A percentile compares a stretch with the other conserved stretches of the same genome.
These are phyloP conservation scores for Sesamia inferens DNA, from an alignment of 2,888 invertebrate species.

Conservation along the genomic window DNA sequence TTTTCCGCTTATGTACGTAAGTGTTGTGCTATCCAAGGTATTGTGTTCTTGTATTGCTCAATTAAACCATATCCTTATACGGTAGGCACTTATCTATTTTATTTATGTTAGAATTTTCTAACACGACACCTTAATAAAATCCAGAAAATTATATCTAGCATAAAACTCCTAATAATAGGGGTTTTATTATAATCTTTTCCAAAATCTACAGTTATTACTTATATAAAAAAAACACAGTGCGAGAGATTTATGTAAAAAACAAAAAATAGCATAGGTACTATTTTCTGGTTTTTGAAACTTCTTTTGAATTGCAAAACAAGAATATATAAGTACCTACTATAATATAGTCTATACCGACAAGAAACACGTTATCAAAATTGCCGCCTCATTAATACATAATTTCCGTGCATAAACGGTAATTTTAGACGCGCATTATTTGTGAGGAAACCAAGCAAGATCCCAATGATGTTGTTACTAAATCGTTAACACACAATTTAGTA, in stretches of 20 bases:
- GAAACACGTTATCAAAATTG: conserved; percentile 20
- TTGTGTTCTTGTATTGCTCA: not conserved
- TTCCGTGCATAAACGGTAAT: conserved; percentile 26
- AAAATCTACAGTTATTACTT: not conserved
- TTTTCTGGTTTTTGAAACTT: not conserved
- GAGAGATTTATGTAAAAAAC: not conserved
- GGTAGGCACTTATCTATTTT: not conserved
- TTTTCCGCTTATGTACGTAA: conserved; percentile 12
- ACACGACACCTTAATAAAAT: not conserved
- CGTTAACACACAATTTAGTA: conserved; percentile 16
- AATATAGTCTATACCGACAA: not conserved
- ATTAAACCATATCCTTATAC: not conserved
- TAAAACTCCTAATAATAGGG: not conserved
- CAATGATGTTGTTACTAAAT: conserved; percentile 24
- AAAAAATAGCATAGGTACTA: not conserved
- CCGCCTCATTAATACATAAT: conserved; percentile 16
- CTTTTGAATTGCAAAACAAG: conserved; percentile 1
- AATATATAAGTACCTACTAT: too few relatives aligned
- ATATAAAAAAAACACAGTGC: conserved; percentile 1
- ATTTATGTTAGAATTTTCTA: not conserved
- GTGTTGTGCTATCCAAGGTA: not conserved
- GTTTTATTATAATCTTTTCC: not conserved
- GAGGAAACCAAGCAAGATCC: conserved; percentile 30
- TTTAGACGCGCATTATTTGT: conserved; percentile 26
- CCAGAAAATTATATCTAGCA: not conserved